Percentiles rank a stretch among this genome's conserved stretches.
These are phyloP conservation scores for Litoditis marina DNA, from an alignment of 2,888 invertebrate species.

Conservation along the genomic window DNA sequence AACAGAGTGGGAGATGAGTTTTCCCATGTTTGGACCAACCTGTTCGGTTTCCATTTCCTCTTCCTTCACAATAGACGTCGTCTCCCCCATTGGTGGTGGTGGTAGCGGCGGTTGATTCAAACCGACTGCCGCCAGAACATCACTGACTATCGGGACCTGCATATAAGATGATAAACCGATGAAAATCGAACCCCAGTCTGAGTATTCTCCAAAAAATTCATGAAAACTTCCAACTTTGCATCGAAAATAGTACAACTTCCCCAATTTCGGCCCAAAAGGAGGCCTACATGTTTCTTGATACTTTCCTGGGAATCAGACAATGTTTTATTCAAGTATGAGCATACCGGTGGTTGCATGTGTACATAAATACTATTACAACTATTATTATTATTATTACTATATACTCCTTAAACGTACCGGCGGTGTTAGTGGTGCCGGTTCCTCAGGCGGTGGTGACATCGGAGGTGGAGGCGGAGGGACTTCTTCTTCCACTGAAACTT, in stretches of 20 bases:
- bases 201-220: too few relatives aligned
- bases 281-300: not conserved
- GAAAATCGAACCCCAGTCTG: too few relatives aligned
- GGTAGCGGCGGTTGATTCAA: too few relatives aligned
- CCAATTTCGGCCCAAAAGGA: not conserved
- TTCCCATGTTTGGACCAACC: not conserved
- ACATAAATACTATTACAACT: too few relatives aligned
- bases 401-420: too few relatives aligned
- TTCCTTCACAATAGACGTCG: not conserved
- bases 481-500: not conserved
- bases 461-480: not conserved
- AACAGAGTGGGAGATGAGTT: too few relatives aligned
- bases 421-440: not conserved
- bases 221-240: not conserved
- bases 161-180: too few relatives aligned
- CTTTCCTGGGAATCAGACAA: not conserved
- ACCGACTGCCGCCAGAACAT: not conserved
- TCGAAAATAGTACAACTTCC: not conserved
- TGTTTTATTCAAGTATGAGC: too few relatives aligned
- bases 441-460: not conserved
- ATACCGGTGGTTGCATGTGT: too few relatives aligned
- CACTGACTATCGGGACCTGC: not conserved
- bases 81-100: too few relatives aligned
- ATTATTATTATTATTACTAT: too few relatives aligned
- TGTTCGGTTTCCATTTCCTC: not conserved